Percentiles rank a stretch among this genome's conserved stretches.
Conservation (phyloP, 2,797 vertebrate genomes). For the Enteromius mattozi region DNA sequence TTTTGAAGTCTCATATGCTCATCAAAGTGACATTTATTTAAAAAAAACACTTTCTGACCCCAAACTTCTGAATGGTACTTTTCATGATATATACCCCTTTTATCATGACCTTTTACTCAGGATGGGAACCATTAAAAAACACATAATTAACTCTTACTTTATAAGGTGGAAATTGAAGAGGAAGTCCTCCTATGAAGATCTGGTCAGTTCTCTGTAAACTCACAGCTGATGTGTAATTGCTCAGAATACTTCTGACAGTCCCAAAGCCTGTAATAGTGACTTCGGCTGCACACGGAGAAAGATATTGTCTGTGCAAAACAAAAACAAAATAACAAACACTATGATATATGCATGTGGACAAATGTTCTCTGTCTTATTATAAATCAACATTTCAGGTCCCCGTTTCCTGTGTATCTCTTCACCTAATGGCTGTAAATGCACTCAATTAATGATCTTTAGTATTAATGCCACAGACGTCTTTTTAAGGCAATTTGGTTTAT, state of each 20-base stretch:
- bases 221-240: conserved; percentile 70
- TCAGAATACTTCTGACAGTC: conserved; percentile 67
- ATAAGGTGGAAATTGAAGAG: conserved; percentile 66
- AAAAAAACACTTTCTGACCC: too few species aligned
- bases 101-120: neutral
- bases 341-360: neutral
- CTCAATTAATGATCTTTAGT: conserved; percentile 55
- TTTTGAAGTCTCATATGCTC: neutral
- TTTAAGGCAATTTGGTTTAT: conserved; percentile 46
- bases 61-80: neutral
- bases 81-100: too few species aligned
- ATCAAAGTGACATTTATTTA: neutral
- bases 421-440: conserved; percentile 47
- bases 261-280: conserved; percentile 73
- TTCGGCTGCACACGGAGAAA: conserved; percentile 82
- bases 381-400: conserved; percentile 26
- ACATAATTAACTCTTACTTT: conserved; percentile 70
- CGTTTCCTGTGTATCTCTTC: conserved; percentile 21
- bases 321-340: conserved; percentile 1
- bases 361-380: neutral
- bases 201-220: conserved; percentile 71
- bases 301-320: conserved; percentile 75
- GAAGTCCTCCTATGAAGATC: conserved; percentile 83
- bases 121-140: neutral
- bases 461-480: conserved; percentile 48